These are phyloP conservation scores for Acridotheres tristis DNA, from an alignment of 2,797 vertebrate species.

Conservation along the genomic window DNA sequence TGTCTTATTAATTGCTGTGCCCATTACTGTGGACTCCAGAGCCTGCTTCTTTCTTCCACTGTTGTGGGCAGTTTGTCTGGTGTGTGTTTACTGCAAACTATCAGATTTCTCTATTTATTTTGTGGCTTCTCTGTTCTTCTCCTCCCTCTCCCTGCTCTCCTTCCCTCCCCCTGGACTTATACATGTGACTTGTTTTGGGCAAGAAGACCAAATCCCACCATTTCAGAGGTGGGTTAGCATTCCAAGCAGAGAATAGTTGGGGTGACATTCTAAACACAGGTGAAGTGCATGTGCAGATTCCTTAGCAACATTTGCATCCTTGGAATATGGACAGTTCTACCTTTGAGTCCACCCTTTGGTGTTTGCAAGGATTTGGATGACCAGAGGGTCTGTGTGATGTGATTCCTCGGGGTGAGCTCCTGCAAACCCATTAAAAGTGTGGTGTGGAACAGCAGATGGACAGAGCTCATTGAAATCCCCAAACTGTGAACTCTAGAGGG, in stretches of 20 bases:
- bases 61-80: not conserved
- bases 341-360: not conserved
- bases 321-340: not conserved
- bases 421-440: not conserved
- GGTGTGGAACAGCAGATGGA: not conserved
- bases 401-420: not conserved
- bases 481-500: too few relatives aligned
- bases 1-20: constrained; percentile 44
- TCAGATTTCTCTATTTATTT: not conserved
- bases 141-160: not conserved
- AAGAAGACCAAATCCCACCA: not conserved
- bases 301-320: accelerated
- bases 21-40: constrained; percentile 15
- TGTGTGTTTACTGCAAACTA: not conserved
- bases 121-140: not conserved
- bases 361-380: not conserved
- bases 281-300: not conserved
- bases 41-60: not conserved
- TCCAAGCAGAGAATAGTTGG: not conserved
- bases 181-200: not conserved
- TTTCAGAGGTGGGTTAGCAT: not conserved
- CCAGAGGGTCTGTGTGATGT: not conserved
- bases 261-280: not conserved
- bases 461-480: not conserved
- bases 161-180: not conserved